phyloP scores from a whole-genome alignment of 2,888 invertebrate genomes.

The Phoenoteleia sp. region DNA sequence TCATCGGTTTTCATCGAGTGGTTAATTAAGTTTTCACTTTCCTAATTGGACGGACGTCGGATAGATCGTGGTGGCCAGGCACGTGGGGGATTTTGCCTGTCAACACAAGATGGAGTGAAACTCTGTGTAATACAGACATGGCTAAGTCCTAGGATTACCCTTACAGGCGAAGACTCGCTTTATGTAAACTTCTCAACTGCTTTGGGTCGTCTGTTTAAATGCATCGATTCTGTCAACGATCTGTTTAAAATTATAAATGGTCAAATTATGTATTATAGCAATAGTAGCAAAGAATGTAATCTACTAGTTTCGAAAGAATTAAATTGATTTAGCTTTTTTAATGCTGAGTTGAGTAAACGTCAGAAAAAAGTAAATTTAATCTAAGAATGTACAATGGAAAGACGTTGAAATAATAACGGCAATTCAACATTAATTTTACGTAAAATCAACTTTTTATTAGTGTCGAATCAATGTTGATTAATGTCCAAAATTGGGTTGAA shows the following conservation, averaged over 20 bases:
- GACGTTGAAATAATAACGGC: too few species aligned
- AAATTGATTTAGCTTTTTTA: too few species aligned
- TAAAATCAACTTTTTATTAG: too few species aligned
- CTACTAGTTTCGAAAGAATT: too few species aligned
- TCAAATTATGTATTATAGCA: background rate
- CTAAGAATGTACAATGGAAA: too few species aligned
- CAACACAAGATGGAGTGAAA: slow-evolving; percentile 86
- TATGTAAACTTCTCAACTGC: slow-evolving; percentile 54
- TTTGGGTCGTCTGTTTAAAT: background rate
- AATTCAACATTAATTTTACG: too few species aligned
- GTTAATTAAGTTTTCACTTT: slow-evolving; percentile 84
- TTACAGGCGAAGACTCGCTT: slow-evolving; percentile 65
- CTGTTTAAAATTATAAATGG: background rate
- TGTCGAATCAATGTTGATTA: too few species aligned
- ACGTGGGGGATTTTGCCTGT: slow-evolving; percentile 85
- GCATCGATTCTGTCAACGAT: background rate
- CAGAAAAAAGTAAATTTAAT: too few species aligned
- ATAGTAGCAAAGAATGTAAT: too few species aligned
- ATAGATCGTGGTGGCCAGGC: slow-evolving; percentile 78
- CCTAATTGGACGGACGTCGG: slow-evolving; percentile 83
- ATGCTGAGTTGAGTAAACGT: too few species aligned
- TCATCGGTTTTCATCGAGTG: slow-evolving; percentile 78
- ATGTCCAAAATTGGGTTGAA: too few species aligned
- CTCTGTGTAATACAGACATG: slow-evolving; percentile 84
- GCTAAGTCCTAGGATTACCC: slow-evolving; percentile 85